Conservation (phyloP, 2,113 vertebrate species). For the Sciurus niger region DNA sequence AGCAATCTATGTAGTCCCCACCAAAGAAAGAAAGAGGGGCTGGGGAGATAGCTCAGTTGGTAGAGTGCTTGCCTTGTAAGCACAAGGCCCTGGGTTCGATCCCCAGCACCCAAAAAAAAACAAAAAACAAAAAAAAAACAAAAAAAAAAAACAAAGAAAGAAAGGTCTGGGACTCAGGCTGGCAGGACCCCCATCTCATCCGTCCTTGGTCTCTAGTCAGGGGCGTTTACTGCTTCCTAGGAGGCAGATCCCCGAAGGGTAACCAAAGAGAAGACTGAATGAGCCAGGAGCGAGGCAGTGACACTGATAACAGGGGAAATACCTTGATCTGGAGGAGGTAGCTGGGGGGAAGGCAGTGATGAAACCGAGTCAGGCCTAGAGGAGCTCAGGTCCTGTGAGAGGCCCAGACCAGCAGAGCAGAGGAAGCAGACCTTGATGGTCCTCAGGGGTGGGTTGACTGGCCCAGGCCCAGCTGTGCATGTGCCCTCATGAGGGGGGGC, state of each 20-base stretch:
- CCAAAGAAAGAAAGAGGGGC: not conserved
- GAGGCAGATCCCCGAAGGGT: not conserved
- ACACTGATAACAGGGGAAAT: not conserved
- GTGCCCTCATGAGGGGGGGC: fast-evolving
- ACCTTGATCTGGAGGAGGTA: not conserved
- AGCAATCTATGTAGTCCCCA: not conserved
- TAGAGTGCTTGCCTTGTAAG: too few relatives aligned
- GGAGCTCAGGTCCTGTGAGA: not conserved
- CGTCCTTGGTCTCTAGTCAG: not conserved
- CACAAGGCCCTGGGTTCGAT: too few relatives aligned
- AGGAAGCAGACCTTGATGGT: not conserved
- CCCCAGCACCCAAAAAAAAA: too few relatives aligned
- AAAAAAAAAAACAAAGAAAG: not conserved
- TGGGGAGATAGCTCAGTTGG: too few relatives aligned
- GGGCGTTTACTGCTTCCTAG: not conserved
- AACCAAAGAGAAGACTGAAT: not conserved
- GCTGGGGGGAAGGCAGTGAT: not conserved
- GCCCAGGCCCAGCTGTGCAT: not conserved
- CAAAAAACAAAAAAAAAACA: too few relatives aligned
- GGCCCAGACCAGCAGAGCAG: not conserved
- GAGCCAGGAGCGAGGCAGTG: not conserved
- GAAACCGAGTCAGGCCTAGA: fast-evolving
- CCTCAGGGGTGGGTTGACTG: not conserved
- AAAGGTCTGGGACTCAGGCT: not conserved
- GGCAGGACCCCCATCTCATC: not conserved